These are phyloP conservation scores for Myotis lucifugus DNA, from an alignment of 2,113 vertebrate genomes.

Conservation along the genomic window DNA sequence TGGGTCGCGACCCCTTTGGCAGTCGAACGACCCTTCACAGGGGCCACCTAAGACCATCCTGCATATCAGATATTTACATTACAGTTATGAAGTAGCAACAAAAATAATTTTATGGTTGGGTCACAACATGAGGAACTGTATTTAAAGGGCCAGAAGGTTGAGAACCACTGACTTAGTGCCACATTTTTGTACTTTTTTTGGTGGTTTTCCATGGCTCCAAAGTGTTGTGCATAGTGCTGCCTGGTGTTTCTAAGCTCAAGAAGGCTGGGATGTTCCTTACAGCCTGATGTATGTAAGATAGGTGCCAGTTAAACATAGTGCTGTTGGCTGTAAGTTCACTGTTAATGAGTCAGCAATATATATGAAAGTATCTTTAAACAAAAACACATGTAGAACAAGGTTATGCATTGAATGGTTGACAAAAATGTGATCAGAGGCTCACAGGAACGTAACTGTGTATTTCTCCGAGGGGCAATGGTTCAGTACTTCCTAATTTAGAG, in stretches of 20 bases:
- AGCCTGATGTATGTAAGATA: background rate
- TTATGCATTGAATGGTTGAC: background rate
- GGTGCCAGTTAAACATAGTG: background rate
- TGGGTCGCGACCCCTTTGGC: too few species aligned
- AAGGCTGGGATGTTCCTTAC: background rate
- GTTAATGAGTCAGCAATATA: background rate
- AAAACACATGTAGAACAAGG: background rate
- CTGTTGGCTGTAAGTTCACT: background rate
- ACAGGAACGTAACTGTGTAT: background rate
- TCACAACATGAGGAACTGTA: too few species aligned
- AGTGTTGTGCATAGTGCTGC: background rate
- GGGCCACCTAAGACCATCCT: too few species aligned
- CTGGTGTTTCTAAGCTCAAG: background rate
- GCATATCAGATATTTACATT: too few species aligned
- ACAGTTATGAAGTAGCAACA: too few species aligned
- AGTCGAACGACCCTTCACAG: too few species aligned
- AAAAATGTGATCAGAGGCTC: background rate
- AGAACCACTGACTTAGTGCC: too few species aligned
- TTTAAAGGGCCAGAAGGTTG: too few species aligned
- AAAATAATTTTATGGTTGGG: too few species aligned
- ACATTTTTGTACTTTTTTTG: background rate
- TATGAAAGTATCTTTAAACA: background rate
- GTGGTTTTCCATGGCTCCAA: background rate
- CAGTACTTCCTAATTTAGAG: background rate
- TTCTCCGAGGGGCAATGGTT: background rate